A percentile compares a stretch with the other conserved stretches of the same genome.
phyloP scores from a whole-genome alignment of 2,797 vertebrate genomes.

The Dendrocincla fuliginosa region DNA sequence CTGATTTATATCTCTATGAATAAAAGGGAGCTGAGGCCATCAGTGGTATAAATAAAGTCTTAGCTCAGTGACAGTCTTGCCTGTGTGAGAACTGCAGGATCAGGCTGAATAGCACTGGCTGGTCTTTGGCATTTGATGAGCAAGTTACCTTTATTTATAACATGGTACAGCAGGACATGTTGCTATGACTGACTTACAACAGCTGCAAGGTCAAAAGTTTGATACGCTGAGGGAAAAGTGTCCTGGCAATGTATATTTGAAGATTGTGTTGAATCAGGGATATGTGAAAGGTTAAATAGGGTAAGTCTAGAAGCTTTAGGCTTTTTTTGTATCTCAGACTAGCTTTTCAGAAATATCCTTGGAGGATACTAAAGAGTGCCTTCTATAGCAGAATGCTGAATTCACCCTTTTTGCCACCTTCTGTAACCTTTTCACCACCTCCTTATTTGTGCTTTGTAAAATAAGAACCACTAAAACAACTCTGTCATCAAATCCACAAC shows the following conservation, averaged over 20 bases:
- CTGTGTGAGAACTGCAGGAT: not conserved
- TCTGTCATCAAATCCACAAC: not conserved
- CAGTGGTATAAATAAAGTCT: not conserved
- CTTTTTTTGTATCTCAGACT: not conserved
- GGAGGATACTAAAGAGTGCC: not conserved
- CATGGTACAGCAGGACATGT: slow-evolving; percentile 14
- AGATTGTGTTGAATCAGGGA: slow-evolving; percentile 65
- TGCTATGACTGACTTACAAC: slow-evolving; percentile 49
- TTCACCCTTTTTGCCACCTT: not conserved
- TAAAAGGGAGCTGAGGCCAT: not conserved
- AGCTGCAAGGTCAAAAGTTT: slow-evolving; percentile 71
- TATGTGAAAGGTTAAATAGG: slow-evolving; percentile 49
- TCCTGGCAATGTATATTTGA: slow-evolving; percentile 22
- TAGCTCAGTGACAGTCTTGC: not conserved
- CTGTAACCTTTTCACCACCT: slow-evolving; percentile 25
- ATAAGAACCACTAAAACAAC: slow-evolving; percentile 7
- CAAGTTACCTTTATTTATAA: slow-evolving; percentile 74
- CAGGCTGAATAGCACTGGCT: not conserved
- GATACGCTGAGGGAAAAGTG: slow-evolving; percentile 20
- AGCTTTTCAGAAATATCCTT: slow-evolving; percentile 42
- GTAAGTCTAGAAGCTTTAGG: not conserved
- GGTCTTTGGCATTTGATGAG: slow-evolving; percentile 56
- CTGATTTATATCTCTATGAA: not conserved
- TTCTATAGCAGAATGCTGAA: slow-evolving; percentile 40
- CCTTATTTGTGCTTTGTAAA: slow-evolving; percentile 29